Evolutionary conservation across 2,113 vertebrate species (phyloP).

Genomic region (Crotalus viridis): DNA sequence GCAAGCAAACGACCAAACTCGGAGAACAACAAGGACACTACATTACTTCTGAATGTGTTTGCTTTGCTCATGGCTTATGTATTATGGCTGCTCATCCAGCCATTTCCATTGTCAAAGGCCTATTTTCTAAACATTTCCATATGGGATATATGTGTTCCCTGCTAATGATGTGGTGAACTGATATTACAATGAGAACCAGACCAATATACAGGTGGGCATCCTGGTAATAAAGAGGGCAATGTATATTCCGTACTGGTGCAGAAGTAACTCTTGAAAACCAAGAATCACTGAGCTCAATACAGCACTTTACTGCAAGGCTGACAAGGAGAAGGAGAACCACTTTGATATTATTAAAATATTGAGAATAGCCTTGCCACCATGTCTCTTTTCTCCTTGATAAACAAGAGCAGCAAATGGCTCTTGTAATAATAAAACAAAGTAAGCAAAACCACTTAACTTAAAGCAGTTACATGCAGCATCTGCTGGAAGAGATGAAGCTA

Average conservation of each 20-base stretch:
- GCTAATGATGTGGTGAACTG: neutral
- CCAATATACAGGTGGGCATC: neutral
- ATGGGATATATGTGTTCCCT: neutral
- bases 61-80: neutral
- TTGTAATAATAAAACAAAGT: slow-evolving; percentile 29
- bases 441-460: slow-evolving; percentile 19
- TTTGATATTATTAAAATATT: neutral
- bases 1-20: neutral
- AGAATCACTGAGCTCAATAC: neutral
- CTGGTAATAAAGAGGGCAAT: neutral
- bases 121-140: neutral
- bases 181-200: neutral
- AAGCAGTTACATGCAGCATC: neutral
- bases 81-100: neutral
- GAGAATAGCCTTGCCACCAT: neutral
- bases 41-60: neutral
- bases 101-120: neutral
- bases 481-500: slow-evolving; percentile 22
- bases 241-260: neutral
- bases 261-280: neutral
- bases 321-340: neutral
- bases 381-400: slow-evolving; percentile 9
- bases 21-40: neutral
- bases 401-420: neutral
- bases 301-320: neutral